Evolutionary conservation across 2,113 vertebrate species (phyloP).

Genomic region (Grallaria varia): DNA sequence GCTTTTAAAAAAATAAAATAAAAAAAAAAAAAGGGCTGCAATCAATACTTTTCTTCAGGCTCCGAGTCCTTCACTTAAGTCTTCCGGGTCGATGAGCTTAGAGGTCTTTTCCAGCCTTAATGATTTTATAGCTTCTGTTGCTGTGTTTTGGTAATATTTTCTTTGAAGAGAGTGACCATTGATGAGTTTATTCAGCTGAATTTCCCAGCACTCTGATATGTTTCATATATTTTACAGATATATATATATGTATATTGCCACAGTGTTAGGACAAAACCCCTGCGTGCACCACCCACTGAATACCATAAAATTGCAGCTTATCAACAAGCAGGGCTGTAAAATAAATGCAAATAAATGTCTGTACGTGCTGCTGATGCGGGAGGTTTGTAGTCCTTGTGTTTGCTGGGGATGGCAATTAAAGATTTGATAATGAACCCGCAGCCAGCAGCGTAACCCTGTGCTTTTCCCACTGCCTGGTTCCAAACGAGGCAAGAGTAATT

Average conservation of each 20-base stretch:
- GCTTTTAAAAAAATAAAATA: no score
- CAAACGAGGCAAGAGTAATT: not conserved
- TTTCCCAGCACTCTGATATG: not conserved
- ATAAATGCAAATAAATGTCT: not conserved
- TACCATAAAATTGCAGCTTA: not conserved
- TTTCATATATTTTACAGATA: no score
- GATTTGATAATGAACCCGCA: not conserved
- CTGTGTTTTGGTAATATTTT: not conserved
- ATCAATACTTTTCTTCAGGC: not conserved
- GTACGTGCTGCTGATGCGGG: accelerated
- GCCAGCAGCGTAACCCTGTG: conserved; percentile 29
- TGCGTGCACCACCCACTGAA: not conserved
- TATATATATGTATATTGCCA: no score
- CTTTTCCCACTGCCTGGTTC: conserved; percentile 17
- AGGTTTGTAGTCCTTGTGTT: not conserved
- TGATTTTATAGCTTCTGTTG: not conserved
- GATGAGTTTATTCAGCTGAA: not conserved
- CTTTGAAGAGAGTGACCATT: not conserved
- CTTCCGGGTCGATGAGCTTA: not conserved
- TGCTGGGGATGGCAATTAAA: not conserved
- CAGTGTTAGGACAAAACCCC: not conserved
- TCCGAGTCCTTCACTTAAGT: not conserved
- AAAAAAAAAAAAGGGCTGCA: not conserved
- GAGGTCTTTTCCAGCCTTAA: not conserved
- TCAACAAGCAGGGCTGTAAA: not conserved